Base-by-base conservation (phyloP, 2,797 vertebrate species). In the Epinephelus coioides region DNA sequence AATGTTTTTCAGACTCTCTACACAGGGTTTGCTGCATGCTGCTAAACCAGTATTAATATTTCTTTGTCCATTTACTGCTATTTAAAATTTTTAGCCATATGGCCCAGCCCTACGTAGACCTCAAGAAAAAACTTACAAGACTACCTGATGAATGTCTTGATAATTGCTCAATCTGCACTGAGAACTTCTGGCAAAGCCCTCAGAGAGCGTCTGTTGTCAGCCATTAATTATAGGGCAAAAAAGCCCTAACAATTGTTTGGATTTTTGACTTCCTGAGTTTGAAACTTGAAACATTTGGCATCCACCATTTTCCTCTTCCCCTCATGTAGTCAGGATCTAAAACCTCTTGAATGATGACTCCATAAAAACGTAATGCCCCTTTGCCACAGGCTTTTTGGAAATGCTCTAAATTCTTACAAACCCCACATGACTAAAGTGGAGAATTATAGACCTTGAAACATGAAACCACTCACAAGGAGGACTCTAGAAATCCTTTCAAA, bases 261-360 rank as follows among this genome's bases (percentile, higher is more conserved):
- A 86, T 88, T 92, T 87, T 91, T 76, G n/a, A 78, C 90, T 92
- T 93, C 89, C 86, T 91, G 86, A 86, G 76, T 89, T 80, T 88
- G 46, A 69, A 86, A 83, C 79, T 85, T 79, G 38, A 85, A 83
- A 86, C 64, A 30, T 75, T 72, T 69, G 76, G 50, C 71, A 84
- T 90, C 72, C 83, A 82, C 73, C 59, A 63, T 81, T 70, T 83
- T 73, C 54, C 34, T 50, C 66, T 7, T 56, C 27, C 71, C 49
- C 4, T 51, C 43, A 47, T 68, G n/a, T 60, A 57, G 43, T 67
- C 56, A 27, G 7, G 17, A 65, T 76, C 59, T 81, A 70, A 84
- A 70, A 47, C 43, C 62, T 10, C 50, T 70, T 78, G 47, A 89
- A 78, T 82, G 82, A 87, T 72, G 70, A 74, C 77, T 59, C 17